These are phyloP conservation scores for Streptopelia turtur DNA, from an alignment of 2,797 vertebrate species.

Conservation along the genomic window DNA sequence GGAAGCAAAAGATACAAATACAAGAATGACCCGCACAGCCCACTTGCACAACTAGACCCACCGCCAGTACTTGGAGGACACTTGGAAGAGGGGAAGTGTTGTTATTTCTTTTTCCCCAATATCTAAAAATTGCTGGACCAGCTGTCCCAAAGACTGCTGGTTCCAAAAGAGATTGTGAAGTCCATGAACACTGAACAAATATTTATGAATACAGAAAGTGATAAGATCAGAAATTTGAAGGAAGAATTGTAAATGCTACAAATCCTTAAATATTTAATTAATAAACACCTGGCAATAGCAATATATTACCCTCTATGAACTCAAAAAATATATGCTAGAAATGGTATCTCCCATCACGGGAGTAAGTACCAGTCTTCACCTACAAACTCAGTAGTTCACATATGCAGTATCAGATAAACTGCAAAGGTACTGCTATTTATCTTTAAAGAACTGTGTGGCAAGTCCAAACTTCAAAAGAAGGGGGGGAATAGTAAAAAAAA, in stretches of 20 bases:
- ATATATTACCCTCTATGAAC: neutral
- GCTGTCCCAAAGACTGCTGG: neutral
- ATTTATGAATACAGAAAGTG: neutral
- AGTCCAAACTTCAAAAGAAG: neutral
- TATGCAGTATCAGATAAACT: neutral
- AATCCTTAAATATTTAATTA: neutral
- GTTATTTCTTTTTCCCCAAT: neutral
- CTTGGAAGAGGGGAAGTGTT: neutral
- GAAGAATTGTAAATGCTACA: neutral
- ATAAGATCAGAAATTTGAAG: neutral
- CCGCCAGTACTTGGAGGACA: neutral
- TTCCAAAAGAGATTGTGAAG: neutral
- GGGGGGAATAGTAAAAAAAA: no score
- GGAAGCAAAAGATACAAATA: neutral
- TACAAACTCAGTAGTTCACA: neutral
- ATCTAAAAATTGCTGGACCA: neutral
- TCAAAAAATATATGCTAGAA: neutral
- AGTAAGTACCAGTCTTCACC: neutral
- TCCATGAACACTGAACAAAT: neutral
- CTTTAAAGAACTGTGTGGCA: neutral
- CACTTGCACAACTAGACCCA: neutral
- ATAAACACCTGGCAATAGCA: neutral
- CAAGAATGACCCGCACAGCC: neutral
- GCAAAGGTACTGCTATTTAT: neutral
- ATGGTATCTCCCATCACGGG: rapidly evolving